These are phyloP conservation scores for Proterorhinus semilunaris DNA, from an alignment of 2,113 vertebrate species.

Conservation along the genomic window DNA sequence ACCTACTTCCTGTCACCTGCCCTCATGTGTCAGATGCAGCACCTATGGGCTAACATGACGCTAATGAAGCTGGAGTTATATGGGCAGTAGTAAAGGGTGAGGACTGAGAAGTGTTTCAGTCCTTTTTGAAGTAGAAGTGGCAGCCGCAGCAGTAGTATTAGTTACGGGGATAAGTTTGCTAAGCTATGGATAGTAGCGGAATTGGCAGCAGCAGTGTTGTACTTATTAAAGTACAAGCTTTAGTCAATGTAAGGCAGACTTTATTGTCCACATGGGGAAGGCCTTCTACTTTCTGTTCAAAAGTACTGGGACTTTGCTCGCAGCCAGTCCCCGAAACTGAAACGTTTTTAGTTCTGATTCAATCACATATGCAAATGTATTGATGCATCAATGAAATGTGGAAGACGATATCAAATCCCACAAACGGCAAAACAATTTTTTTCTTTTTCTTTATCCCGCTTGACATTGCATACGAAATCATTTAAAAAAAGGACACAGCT, in stretches of 20 bases:
- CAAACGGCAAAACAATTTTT: no score
- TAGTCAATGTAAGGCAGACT: background rate
- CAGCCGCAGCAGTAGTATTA: background rate
- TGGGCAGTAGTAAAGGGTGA: conserved; percentile 5
- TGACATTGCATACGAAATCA: no score
- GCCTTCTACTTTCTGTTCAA: no score
- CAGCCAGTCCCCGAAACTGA: no score
- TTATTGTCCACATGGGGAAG: no score
- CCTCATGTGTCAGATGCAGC: conserved; percentile 71
- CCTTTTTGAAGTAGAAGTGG: background rate
- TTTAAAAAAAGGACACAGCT: no score
- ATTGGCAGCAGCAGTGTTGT: background rate
- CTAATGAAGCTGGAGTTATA: conserved; percentile 44
- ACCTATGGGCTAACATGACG: conserved; percentile 53
- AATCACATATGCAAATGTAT: no score
- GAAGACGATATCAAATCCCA: no score
- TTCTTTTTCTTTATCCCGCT: no score
- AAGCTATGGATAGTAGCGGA: background rate
- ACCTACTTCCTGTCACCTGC: conserved; percentile 75
- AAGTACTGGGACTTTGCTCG: no score
- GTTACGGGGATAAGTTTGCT: background rate
- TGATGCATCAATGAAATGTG: no score
- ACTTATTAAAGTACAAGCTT: conserved; percentile 7
- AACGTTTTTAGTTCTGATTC: no score
- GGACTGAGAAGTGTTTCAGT: background rate